Percentiles rank a stretch among this genome's conserved stretches.
Evolutionary conservation across 2,888 invertebrate species (phyloP).

Genomic region (Lasioglossum pauxillum): DNA sequence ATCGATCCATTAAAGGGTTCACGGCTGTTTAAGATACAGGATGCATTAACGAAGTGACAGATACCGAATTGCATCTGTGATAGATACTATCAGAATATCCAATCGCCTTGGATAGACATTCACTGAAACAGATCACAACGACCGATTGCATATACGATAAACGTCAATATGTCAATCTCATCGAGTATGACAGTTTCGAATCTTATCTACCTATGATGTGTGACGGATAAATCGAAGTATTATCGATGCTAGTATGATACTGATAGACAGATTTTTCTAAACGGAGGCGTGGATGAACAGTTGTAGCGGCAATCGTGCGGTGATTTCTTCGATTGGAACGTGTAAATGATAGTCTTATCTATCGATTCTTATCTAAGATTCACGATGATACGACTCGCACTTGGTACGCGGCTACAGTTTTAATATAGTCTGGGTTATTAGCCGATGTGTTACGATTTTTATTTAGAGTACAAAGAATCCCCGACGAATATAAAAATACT

Average conservation of each 20-base stretch:
- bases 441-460: neutral
- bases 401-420: neutral
- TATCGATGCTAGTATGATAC: constrained; percentile 7
- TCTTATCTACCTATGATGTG: constrained; percentile 14
- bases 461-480: neutral
- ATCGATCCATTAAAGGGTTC: constrained; percentile 11
- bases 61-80: constrained; percentile 34
- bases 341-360: neutral
- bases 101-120: constrained; percentile 35
- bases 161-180: constrained; percentile 60
- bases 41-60: constrained; percentile 22
- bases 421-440: neutral
- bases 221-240: constrained; percentile 56
- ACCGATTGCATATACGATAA: constrained; percentile 41
- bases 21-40: constrained; percentile 18
- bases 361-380: neutral
- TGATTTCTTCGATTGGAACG: neutral
- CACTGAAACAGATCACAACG: constrained; percentile 50
- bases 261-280: constrained; percentile 1
- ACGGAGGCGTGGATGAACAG: neutral
- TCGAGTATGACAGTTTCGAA: constrained; percentile 37
- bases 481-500: neutral
- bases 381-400: neutral
- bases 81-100: constrained; percentile 35
- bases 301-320: neutral